Evolutionary conservation across 2,797 vertebrate species (phyloP).

Genomic region (Myotis pilosus): DNA sequence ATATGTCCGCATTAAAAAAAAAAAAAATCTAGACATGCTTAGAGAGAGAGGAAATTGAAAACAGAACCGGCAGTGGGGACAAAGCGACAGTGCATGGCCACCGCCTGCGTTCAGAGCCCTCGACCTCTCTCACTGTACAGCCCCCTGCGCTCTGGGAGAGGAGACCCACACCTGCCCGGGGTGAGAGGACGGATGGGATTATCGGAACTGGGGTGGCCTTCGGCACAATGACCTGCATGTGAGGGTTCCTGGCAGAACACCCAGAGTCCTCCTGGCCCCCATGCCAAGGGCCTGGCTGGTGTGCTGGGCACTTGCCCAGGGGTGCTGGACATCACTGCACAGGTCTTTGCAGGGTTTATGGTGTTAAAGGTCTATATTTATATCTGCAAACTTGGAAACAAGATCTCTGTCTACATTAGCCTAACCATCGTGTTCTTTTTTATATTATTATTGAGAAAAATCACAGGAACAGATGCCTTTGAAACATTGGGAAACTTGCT

Average conservation of each 20-base stretch:
- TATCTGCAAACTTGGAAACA: constrained; percentile 34
- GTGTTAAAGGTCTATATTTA: constrained; percentile 14
- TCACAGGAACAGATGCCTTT: constrained; percentile 59
- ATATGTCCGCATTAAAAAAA: neutral
- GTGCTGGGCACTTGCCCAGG: neutral
- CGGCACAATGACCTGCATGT: neutral
- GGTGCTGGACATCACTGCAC: neutral
- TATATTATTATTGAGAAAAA: constrained; percentile 50
- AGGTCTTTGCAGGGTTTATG: neutral
- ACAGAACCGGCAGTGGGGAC: neutral
- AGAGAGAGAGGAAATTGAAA: neutral
- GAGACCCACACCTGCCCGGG: neutral
- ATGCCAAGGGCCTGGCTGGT: neutral
- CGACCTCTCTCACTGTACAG: neutral
- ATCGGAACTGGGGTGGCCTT: neutral
- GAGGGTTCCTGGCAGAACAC: neutral
- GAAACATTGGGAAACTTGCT: neutral
- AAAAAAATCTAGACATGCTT: neutral
- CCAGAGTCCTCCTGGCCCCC: no score
- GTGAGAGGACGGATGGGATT: neutral
- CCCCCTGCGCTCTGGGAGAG: neutral
- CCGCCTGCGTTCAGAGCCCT: neutral
- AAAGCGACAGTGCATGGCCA: neutral
- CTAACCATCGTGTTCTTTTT: neutral
- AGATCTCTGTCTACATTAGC: neutral